Evolutionary conservation across 2,888 invertebrate species (phyloP), one percentile per base, ranked within the genome.

Genomic region (Hemicrepidius hirtus): DNA sequence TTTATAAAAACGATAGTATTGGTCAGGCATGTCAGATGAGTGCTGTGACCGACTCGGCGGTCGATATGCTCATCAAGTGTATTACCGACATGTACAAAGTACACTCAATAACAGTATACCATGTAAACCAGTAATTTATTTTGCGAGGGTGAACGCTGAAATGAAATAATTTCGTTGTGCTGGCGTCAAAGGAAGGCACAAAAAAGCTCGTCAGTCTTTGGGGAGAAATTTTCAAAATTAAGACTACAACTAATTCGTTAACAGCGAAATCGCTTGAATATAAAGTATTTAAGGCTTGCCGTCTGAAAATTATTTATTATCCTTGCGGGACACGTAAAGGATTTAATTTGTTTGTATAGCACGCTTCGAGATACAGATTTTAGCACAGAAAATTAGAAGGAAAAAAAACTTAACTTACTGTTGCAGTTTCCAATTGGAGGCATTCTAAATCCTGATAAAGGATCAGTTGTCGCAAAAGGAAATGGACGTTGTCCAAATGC

Each of bases 391-490:
- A 68, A 67, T 40, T 50, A 40, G n/a, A n/a, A 9, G 59, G 32
- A 35, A 35, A 59, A 53, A 18, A 16, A 21, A 49, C 20, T 67
- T n/a, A 88, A 94, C 95, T 95, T 87, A 96, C 95, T 96, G 87
- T 95, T 95, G 87, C 95, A 96, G 82, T 95, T 94, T 84, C 93
- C 94, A 87, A 95, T 95, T 79, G 95, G 95, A 75, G 95, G 95
- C 94, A 95, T 95, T 73, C 95, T 90, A 87, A 95, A 96, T 77
- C 94, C 94, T 53, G 95, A 95, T 57, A 96, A 89, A 44, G 95
- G 95, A 87, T 95, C 95, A 66, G 90, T 88, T 69, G 95, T 92
- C 78, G 95, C 95, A 83, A 97, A 95, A 71, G 95, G 93, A 86
- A 95, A 95, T 66, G 95, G 95, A 76, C 95, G 90, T 86, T 95